These are phyloP conservation scores for Hemibagrus guttatus DNA, from an alignment of 2,797 vertebrate genomes.

Conservation along the genomic window DNA sequence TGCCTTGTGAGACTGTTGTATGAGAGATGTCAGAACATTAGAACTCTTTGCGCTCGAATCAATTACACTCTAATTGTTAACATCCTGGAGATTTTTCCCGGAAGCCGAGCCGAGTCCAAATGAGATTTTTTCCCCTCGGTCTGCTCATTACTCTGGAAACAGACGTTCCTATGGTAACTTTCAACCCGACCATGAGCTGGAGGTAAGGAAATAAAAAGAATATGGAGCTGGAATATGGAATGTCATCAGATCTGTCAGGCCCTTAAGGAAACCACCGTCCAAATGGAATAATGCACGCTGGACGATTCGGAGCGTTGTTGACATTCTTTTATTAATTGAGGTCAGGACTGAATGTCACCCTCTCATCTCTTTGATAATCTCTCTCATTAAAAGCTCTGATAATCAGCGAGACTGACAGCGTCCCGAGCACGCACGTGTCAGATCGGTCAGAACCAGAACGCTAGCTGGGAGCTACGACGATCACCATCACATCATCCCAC, in stretches of 20 bases:
- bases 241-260: slow-evolving; percentile 35
- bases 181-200: slow-evolving; percentile 27
- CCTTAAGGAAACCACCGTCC: slow-evolving; percentile 34
- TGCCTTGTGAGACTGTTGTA: not conserved
- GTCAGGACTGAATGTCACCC: slow-evolving; percentile 36
- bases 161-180: slow-evolving; percentile 54
- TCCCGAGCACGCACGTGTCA: not conserved
- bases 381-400: slow-evolving; percentile 37
- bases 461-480: not conserved
- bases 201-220: not conserved
- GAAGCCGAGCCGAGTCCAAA: slow-evolving; percentile 34
- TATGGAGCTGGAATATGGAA: slow-evolving; percentile 25
- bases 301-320: slow-evolving; percentile 32
- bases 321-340: slow-evolving; percentile 49
- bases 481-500: not conserved
- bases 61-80: slow-evolving; percentile 46
- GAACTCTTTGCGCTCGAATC: slow-evolving; percentile 39
- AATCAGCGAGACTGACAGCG: slow-evolving; percentile 13
- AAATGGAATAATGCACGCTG: slow-evolving; percentile 27
- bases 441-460: not conserved
- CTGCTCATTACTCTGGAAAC: slow-evolving; percentile 30
- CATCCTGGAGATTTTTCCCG: slow-evolving; percentile 42
- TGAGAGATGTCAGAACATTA: not conserved
- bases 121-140: slow-evolving; percentile 7
- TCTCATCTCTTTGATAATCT: slow-evolving; percentile 30